Percentiles rank a stretch among this genome's conserved stretches.
phyloP scores from a whole-genome alignment of 35 echinoderm and acorn worm species.

The Apostichopus japonicus region DNA sequence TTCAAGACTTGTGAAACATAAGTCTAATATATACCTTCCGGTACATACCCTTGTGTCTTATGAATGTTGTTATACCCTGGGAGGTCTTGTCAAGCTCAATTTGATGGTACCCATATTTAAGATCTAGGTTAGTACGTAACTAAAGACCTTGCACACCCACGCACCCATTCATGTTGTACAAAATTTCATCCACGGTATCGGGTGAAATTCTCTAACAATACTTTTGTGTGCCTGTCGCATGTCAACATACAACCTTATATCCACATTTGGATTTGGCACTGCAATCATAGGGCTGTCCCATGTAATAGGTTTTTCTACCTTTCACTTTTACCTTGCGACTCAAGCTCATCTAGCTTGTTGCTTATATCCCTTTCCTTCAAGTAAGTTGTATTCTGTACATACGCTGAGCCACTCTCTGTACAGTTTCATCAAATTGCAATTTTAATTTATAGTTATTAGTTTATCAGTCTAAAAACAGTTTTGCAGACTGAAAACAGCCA shows the following conservation, averaged over 20 bases:
- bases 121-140: slow-evolving; percentile 79
- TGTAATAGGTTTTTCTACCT: slow-evolving; percentile 62
- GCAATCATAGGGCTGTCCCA: slow-evolving; percentile 81
- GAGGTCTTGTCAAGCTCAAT: slow-evolving; percentile 70
- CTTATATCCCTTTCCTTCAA: slow-evolving; percentile 42
- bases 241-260: slow-evolving; percentile 74
- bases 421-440: slow-evolving; percentile 62
- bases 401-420: slow-evolving; percentile 66
- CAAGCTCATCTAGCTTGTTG: slow-evolving; percentile 72
- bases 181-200: slow-evolving; percentile 77
- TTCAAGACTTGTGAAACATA: slow-evolving; percentile 61
- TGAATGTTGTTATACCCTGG: slow-evolving; percentile 74
- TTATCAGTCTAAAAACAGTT: not conserved
- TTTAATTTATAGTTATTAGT: slow-evolving; percentile 52
- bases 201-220: slow-evolving; percentile 53
- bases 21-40: slow-evolving; percentile 59
- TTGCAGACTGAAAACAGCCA: slow-evolving; percentile 42
- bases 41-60: slow-evolving; percentile 70
- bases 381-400: slow-evolving; percentile 69
- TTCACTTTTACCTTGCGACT: slow-evolving; percentile 69
- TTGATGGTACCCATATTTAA: slow-evolving; percentile 80
- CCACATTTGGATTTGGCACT: slow-evolving; percentile 82
- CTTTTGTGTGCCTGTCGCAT: slow-evolving; percentile 76
- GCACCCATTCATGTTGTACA: slow-evolving; percentile 71
- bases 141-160: slow-evolving; percentile 50